Evolutionary conservation across 30 jellyfish, hydroid and myxozoan species (phyloP).

Genomic region (Aurelia aurita complex sp. Pacific): DNA sequence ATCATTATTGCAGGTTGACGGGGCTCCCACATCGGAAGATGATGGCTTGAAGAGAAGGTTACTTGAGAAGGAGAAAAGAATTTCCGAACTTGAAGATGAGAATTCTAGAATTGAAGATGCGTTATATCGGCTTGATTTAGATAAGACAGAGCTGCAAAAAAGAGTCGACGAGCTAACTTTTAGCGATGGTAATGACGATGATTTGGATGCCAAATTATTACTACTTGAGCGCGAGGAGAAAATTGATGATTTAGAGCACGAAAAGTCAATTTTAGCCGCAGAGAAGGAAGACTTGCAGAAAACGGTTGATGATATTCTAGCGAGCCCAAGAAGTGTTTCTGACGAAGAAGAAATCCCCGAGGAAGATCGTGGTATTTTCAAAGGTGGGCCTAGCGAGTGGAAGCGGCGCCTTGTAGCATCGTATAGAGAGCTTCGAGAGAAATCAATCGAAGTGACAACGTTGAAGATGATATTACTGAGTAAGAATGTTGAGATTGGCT

Average conservation of each 20-base stretch:
- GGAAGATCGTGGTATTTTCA: conserved; percentile 21
- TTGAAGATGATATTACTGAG: conserved; percentile 75
- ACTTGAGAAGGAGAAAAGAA: conserved; percentile 16
- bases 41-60: background rate
- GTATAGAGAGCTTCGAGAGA: conserved; percentile 83
- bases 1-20: no score
- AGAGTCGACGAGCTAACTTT: conserved; percentile 41
- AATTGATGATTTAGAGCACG: conserved; percentile 29
- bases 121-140: conserved; percentile 37
- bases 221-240: conserved; percentile 37
- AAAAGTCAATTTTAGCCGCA: conserved; percentile 5
- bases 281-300: conserved; percentile 36
- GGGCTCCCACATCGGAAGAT: background rate
- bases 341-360: conserved; percentile 40
- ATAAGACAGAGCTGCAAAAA: conserved; percentile 42
- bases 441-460: conserved; percentile 69
- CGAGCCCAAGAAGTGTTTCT: conserved; percentile 55
- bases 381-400: conserved; percentile 64
- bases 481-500: conserved; percentile 67
- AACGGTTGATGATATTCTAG: conserved; percentile 41
- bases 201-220: conserved; percentile 2
- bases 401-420: conserved; percentile 71
- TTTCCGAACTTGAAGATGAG: conserved; percentile 39
- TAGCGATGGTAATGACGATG: conserved; percentile 22
- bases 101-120: conserved; percentile 47